phyloP scores from a whole-genome alignment of 1,140 invertebrate species.

The Drosophila simulans region DNA sequence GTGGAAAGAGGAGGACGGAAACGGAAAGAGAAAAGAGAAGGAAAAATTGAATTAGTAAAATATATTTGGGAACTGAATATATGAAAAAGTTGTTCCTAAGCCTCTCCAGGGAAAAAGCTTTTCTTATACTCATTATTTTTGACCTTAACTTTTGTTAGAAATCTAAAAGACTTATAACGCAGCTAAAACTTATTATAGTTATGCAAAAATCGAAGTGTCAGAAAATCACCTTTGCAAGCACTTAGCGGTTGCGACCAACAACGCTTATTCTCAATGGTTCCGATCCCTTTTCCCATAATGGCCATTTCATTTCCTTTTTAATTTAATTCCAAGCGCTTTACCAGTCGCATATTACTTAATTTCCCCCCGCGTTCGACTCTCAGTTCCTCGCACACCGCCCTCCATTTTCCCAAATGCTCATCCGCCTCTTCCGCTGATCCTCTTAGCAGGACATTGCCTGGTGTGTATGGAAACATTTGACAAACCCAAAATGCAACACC shows the following conservation, averaged over 20 bases:
- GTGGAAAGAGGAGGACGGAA: constrained; percentile 14
- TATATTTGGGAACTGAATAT: constrained; percentile 3
- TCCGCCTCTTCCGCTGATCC: constrained; percentile 53
- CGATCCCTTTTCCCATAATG: constrained; percentile 27
- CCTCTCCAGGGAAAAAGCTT: too few relatives aligned
- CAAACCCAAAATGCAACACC: constrained; percentile 66
- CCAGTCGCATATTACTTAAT: constrained; percentile 49
- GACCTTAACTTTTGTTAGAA: too few relatives aligned
- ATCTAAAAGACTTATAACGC: too few relatives aligned
- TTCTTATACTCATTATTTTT: too few relatives aligned
- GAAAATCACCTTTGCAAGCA: not conserved
- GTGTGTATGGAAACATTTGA: constrained; percentile 28
- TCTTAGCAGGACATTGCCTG: constrained; percentile 56
- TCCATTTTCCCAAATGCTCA: constrained; percentile 11
- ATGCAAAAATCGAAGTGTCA: too few relatives aligned
- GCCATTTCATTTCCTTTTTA: constrained; percentile 71
- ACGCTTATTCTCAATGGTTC: not conserved
- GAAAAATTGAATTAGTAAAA: constrained; percentile 33
- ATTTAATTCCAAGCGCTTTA: constrained; percentile 65
- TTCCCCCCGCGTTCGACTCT: constrained; percentile 49
- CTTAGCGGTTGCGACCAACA: not conserved
- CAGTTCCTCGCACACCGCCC: constrained; percentile 34
- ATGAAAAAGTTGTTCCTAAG: not conserved
- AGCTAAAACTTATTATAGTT: too few relatives aligned
- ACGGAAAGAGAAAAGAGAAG: constrained; percentile 17